Base-by-base conservation (phyloP, 2,113 vertebrate genomes). In the Dicaeum eximium region DNA sequence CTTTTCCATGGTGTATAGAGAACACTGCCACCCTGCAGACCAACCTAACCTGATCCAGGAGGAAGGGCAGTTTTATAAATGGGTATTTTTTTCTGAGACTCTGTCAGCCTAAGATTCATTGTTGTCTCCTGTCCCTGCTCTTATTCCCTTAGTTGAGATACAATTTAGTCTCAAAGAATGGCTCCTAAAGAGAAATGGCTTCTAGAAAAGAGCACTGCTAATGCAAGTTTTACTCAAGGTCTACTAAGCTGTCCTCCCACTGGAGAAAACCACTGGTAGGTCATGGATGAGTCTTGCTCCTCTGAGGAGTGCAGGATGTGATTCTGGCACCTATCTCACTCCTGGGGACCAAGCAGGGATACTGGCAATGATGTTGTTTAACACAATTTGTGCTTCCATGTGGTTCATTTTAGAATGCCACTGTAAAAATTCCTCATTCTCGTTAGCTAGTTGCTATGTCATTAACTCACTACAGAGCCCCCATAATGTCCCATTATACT, bases 401-500 rank as follows among this genome's bases (percentile, higher is more conserved):
- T 38, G 15, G 6, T 87, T 94, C 77, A 72, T 93, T 95, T 95
- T 77, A 88, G 66, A 94, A 94, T 85, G 30, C 24, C 58, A 12
- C 80, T 80, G 71, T 79, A 72, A 83, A 93, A 90, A 79, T 80
- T 96, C 87, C n/a, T 93, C 77, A 33, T 89, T 91, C 53, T 93
- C 35, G 86, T 93, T 96, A 85, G 62, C 84, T 95, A 77, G 79
- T 89, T 92, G 86, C 87, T 74, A 82, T 88, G 82, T 87, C 94
- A 92, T 91, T 93, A 96, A 91, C 90, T 93, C 80, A 93, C 77
- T 44, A 45, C 70, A 75, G 71, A 97, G 87, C 30, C 42, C 58
- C 91, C 81, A 93, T 66, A 96, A 89, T 94, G 93, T 80, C 86
- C 94, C 70, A 96, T 92, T 94, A 67, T 82, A 92, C 77, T 91